Percentiles rank a stretch among this genome's conserved stretches.
Evolutionary conservation across 2,888 invertebrate species (phyloP).

Genomic region (Agrilus biguttatus): DNA sequence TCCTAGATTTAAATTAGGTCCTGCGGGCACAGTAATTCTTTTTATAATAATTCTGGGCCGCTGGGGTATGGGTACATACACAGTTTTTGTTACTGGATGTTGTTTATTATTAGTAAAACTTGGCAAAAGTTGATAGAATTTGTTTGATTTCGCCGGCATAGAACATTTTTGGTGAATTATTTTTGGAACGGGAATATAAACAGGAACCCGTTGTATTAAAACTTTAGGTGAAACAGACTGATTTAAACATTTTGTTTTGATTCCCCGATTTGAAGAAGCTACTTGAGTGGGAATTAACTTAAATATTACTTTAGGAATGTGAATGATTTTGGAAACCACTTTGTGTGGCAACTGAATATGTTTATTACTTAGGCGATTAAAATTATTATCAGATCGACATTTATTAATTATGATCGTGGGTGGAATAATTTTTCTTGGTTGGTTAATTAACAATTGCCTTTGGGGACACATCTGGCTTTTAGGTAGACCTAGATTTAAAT

Average conservation of each 20-base stretch:
- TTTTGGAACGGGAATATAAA: too few relatives aligned
- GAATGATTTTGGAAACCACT: too few relatives aligned
- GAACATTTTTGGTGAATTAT: too few relatives aligned
- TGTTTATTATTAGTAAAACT: too few relatives aligned
- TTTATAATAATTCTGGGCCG: not conserved
- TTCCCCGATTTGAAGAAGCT: not conserved
- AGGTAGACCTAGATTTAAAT: not conserved
- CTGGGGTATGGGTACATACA: not conserved
- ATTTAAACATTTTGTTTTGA: not conserved
- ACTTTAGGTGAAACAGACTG: too few relatives aligned
- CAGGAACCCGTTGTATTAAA: not conserved
- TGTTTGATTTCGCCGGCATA: too few relatives aligned
- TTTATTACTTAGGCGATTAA: not conserved
- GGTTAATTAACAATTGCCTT: not conserved
- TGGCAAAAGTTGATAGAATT: too few relatives aligned
- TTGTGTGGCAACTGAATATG: not conserved
- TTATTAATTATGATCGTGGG: too few relatives aligned
- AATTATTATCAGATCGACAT: too few relatives aligned
- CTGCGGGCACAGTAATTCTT: not conserved
- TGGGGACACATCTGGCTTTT: not conserved
- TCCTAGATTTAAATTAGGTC: not conserved
- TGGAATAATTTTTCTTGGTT: not conserved
- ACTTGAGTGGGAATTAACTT: constrained; percentile 5
- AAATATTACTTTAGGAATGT: too few relatives aligned
- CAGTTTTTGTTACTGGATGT: too few relatives aligned